Evolutionary conservation across 2,113 vertebrate species (phyloP).

Genomic region (Dicrurus megarhynchus): DNA sequence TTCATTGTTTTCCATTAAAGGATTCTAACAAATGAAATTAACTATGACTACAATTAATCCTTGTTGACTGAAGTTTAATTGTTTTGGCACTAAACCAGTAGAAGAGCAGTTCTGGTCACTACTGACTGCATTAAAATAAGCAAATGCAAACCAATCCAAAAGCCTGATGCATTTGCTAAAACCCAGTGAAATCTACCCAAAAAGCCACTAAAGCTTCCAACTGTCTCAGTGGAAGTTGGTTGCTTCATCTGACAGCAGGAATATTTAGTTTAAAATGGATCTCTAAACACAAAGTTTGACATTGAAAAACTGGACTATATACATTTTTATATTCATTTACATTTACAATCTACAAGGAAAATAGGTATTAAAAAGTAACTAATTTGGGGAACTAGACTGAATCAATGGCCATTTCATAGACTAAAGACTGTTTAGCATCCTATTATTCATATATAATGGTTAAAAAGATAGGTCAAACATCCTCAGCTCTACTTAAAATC

Average conservation of each 20-base stretch:
- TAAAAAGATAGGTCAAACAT: not conserved
- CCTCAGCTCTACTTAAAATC: not conserved
- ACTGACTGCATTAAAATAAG: not conserved
- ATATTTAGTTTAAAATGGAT: not conserved
- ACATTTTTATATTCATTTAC: not conserved
- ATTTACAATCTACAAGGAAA: not conserved
- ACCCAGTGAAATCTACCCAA: not conserved
- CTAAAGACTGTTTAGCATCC: not conserved
- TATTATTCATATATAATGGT: not conserved
- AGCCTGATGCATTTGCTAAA: not conserved
- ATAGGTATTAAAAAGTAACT: not conserved
- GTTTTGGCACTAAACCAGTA: not conserved
- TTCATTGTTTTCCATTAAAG: not conserved
- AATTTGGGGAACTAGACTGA: not conserved
- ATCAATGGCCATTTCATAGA: not conserved
- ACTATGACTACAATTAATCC: not conserved
- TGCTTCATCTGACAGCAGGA: not conserved
- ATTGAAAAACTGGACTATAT: not conserved
- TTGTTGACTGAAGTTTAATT: not conserved
- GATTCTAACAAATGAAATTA: not conserved
- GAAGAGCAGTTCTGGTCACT: not conserved
- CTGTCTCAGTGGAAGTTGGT: not conserved
- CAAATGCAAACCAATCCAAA: not conserved
- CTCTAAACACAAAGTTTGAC: not conserved
- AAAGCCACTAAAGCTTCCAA: not conserved